Evolutionary conservation across 1,140 invertebrate species (phyloP), one percentile per base, ranked within the genome.

Genomic region (Lethocerus indicus): DNA sequence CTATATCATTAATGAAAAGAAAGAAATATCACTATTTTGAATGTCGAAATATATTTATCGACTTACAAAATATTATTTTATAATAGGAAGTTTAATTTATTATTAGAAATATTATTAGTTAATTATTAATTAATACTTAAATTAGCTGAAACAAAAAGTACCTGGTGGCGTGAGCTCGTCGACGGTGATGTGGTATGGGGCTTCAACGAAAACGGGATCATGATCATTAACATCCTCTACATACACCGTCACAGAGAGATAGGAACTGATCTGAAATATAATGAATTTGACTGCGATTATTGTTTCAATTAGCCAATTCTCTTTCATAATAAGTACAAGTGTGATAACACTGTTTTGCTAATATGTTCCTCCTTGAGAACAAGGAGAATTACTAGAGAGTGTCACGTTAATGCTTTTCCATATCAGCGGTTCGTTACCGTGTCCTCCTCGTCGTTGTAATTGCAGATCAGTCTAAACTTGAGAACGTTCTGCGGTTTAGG

Each of bases 161-260:
- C 82, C 83, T 47, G 76, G 69, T 49, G 82, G 77, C 4, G 82
- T 83, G 20, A 83, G 68, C 60, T 89, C 85, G 55, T 87, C 83
- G 21, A 89, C 80, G 35, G 75, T 74, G 1, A 87, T 69, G 24
- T 74, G 67, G 60, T 88, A 89, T 12, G 84, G 84, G 9, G 78
- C 73, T 44, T 81, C 77, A 16, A 81, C 59, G 61, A 86, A 86
- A 57, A 71, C 63, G 0, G 81, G 81, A 1, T 75, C 69, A 62
- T 87, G 81, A 63, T 87, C 83, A 59, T 87, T 88, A 23, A 87
- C 73, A 60, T 87, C 85, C 63, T 87, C 83, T 2, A 89, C 79
- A 60, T 87, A 87, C 2, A 87, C 81, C 0, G 83, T 87, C 29
- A 87, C 77, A 13, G 82, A 84, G 6, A 88, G 64, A 58, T 81